Evolutionary conservation across 1,140 invertebrate species (phyloP).

Genomic region (Lucilia sericata): DNA sequence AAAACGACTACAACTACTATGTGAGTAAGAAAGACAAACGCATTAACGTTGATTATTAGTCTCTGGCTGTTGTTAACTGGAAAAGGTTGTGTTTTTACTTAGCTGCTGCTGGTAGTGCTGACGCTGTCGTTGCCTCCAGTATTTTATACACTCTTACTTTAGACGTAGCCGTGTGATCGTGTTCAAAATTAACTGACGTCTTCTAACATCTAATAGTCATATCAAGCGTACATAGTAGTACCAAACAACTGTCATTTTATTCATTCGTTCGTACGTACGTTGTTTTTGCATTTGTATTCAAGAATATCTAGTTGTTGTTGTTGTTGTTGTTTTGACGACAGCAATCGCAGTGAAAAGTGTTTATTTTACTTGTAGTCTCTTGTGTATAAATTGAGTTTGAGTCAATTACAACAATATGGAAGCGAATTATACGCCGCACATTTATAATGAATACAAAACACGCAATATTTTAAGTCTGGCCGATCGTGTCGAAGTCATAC

Average conservation of each 20-base stretch:
- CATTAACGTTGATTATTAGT: slow-evolving; percentile 8
- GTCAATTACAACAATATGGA: not conserved
- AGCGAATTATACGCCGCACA: not conserved
- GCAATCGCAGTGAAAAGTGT: not conserved
- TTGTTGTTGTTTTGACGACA: not conserved
- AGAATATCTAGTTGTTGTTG: not conserved
- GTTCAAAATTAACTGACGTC: no score
- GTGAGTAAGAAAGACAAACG: not conserved
- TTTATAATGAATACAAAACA: slow-evolving; percentile 42
- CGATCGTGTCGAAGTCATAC: slow-evolving; percentile 45
- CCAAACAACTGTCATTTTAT: not conserved
- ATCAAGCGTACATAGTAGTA: no score
- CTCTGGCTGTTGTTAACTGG: slow-evolving; percentile 6
- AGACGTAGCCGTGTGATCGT: no score
- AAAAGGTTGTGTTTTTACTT: slow-evolving; percentile 22
- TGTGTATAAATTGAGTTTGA: not conserved
- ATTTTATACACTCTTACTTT: no score
- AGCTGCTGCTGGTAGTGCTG: not conserved
- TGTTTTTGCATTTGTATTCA: not conserved
- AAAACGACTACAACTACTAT: not conserved
- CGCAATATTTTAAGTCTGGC: slow-evolving; percentile 46
- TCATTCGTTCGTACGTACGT: no score
- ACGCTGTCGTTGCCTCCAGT: not conserved
- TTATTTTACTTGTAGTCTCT: not conserved
- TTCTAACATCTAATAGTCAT: no score